phyloP scores from a whole-genome alignment of 2,888 invertebrate genomes.

The Patella caerulea region DNA sequence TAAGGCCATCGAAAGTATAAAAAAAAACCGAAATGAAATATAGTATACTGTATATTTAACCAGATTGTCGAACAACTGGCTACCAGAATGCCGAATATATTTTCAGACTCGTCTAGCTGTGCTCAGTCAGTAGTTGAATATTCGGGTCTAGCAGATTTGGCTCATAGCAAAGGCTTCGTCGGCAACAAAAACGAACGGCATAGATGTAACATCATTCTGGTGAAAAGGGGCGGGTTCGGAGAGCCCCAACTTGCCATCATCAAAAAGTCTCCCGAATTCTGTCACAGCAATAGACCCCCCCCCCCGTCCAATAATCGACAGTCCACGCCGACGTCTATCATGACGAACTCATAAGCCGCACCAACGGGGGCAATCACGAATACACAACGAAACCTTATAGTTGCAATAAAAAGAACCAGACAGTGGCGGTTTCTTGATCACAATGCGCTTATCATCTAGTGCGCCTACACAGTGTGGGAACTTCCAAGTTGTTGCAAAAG shows the following conservation, averaged over 20 bases:
- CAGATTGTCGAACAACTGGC: constrained; percentile 16
- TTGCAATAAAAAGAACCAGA: constrained; percentile 17
- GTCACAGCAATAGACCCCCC: too few relatives aligned
- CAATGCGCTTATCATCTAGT: not conserved
- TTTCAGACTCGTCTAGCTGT: not conserved
- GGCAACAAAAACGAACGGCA: constrained; percentile 20
- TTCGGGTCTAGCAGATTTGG: constrained; percentile 21
- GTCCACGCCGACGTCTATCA: constrained; percentile 14
- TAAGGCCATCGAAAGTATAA: too few relatives aligned
- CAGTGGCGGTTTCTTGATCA: not conserved
- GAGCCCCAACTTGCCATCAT: not conserved
- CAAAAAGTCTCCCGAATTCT: not conserved
- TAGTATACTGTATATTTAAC: too few relatives aligned
- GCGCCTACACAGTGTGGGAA: constrained; percentile 25
- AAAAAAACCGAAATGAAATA: too few relatives aligned
- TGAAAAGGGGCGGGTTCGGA: constrained; percentile 1
- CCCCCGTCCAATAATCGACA: constrained; percentile 13
- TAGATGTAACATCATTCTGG: constrained; percentile 6
- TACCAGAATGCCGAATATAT: constrained; percentile 13
- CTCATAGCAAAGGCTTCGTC: constrained; percentile 22
- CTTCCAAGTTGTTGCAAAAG: constrained; percentile 21
- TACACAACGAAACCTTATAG: constrained; percentile 14
- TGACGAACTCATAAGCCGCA: not conserved
- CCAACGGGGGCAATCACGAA: not conserved
- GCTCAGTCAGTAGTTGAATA: constrained; percentile 20